These are phyloP conservation scores for Vimba vimba DNA, from an alignment of 2,113 vertebrate species.

Conservation along the genomic window DNA sequence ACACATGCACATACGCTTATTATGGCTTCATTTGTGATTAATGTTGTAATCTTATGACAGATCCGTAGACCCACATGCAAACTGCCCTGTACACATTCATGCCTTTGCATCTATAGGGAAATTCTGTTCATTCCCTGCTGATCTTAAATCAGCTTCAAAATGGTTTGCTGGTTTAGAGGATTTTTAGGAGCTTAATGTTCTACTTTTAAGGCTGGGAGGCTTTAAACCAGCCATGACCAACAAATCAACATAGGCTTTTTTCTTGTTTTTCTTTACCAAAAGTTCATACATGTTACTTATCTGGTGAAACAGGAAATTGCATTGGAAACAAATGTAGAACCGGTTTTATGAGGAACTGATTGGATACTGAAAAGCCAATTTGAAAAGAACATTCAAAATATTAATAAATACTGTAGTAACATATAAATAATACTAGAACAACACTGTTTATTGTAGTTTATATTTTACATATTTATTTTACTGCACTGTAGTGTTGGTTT, in stretches of 20 bases:
- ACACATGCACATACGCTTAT: background rate
- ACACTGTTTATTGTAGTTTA: background rate
- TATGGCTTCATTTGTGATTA: no score
- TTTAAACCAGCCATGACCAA: background rate
- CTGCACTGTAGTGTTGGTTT: background rate
- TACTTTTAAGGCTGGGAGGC: no score
- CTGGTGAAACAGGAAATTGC: background rate
- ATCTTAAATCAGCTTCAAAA: no score
- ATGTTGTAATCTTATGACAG: no score
- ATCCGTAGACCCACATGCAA: no score
- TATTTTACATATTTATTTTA: background rate
- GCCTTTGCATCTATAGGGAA: no score
- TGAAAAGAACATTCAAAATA: background rate
- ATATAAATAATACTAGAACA: background rate
- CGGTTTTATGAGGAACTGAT: background rate
- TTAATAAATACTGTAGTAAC: background rate
- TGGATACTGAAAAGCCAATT: background rate
- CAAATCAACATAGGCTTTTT: background rate
- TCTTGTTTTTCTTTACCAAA: no score
- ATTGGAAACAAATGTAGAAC: background rate
- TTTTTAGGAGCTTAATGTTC: no score
- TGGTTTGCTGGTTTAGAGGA: no score
- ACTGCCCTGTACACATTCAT: no score
- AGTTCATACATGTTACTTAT: no score
- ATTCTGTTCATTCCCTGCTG: no score